Evolutionary conservation across 2,113 vertebrate genomes (phyloP).

Genomic region (Cephalopholis sonnerati): DNA sequence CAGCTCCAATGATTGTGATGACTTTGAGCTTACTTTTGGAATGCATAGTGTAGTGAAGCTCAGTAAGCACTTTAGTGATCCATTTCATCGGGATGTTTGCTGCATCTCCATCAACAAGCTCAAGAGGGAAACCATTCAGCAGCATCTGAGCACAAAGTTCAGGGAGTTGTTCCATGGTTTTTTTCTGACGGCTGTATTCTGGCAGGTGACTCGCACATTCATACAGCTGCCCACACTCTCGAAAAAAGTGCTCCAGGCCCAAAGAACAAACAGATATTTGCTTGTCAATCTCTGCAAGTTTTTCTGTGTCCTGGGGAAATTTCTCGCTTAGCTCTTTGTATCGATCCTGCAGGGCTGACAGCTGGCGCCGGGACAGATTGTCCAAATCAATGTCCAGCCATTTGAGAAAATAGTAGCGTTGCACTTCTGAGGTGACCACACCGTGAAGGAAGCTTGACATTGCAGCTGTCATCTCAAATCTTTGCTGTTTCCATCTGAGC

Average conservation of each 20-base stretch:
- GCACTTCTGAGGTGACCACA: constrained; percentile 49
- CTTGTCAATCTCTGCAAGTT: constrained; percentile 66
- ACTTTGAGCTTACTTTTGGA: constrained; percentile 79
- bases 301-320: constrained; percentile 57
- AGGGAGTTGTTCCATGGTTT: constrained; percentile 67
- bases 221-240: constrained; percentile 87
- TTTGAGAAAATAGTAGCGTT: constrained; percentile 75
- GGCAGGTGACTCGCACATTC: constrained; percentile 75
- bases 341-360: constrained; percentile 44
- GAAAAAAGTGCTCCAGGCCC: constrained; percentile 85
- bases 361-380: constrained; percentile 36
- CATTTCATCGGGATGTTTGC: constrained; percentile 85
- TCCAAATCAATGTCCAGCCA: constrained; percentile 80
- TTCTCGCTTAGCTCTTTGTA: constrained; percentile 63
- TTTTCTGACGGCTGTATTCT: neutral
- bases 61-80: constrained; percentile 82
- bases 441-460: constrained; percentile 68
- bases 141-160: constrained; percentile 79
- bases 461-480: constrained; percentile 35
- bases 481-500: constrained; percentile 55
- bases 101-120: constrained; percentile 85
- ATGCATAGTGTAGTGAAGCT: constrained; percentile 66
- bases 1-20: constrained; percentile 83
- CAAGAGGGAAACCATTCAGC: constrained; percentile 85
- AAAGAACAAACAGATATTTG: constrained; percentile 81